Evolutionary conservation across 1,140 invertebrate species (phyloP), one percentile per base, ranked within the genome.

Genomic region (Sitobion miscanthi): DNA sequence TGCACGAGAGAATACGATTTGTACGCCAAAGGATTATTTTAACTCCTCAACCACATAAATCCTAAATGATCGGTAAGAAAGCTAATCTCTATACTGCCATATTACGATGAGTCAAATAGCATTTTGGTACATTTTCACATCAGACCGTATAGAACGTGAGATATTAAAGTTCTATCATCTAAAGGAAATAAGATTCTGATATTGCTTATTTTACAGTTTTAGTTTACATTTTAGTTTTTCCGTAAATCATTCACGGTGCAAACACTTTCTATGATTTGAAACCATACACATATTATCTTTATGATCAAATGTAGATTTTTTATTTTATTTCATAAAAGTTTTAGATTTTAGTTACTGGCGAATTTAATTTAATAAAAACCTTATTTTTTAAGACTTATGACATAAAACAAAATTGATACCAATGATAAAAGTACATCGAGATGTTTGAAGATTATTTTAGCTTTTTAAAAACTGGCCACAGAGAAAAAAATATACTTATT

Each of bases 21-120:
- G 42, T 86, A 30, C 83, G 45, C 30, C 85, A 49, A 47, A 49
- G 45, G 85, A 87, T 87, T 87, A 87, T 47, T 87, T 87, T n/a
- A 20, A 8, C 45, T 30, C 25, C 45, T 87, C 25, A 45, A n/a
- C 45, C 45, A 47, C 45, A 47, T 4, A 87, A 87, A 87, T n/a
- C 85, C 45, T 47, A 87, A 87, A 87, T 87, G 42, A 87, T 87
- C 25, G 45, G 85, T 87, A 87, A 17, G 85, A 87, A 87, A 87
- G 45, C 23, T 87, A 87, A 87, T 87, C 45, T 45, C 45, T 47
- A 86, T 47, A 49, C 45, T n/a, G 11, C 42, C 85, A 49, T 87
- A 47, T 47, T 47, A 87, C 45, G 85, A 87, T 20, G 30, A 49
- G 45, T 87, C 25, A 87, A 87, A 45, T 87, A 47, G 11, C 30